Evolutionary conservation across 2,797 vertebrate genomes (phyloP).

Genomic region (Fringilla coelebs): DNA sequence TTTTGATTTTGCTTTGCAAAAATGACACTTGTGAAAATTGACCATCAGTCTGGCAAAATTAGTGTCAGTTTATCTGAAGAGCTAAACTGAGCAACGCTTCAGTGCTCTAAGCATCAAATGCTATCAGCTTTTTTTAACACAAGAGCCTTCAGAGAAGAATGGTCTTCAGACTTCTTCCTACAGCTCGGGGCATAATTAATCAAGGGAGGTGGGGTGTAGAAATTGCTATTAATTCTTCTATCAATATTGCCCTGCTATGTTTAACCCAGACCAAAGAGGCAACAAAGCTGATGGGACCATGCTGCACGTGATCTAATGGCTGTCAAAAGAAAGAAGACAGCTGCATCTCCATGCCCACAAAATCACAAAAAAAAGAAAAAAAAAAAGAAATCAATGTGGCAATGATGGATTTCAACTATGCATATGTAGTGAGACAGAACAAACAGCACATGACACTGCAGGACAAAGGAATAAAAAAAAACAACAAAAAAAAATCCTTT

Average conservation of each 20-base stretch:
- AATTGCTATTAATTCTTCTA: neutral
- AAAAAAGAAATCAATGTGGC: neutral
- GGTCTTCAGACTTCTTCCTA: neutral
- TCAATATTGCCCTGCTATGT: neutral
- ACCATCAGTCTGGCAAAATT: neutral
- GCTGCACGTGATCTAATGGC: neutral
- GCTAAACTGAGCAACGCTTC: neutral
- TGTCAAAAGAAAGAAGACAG: neutral
- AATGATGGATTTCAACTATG: neutral
- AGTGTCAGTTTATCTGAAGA: neutral
- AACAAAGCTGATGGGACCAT: neutral
- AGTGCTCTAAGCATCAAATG: neutral
- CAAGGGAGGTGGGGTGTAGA: neutral
- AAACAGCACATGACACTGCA: neutral
- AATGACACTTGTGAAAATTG: neutral
- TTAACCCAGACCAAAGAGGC: neutral
- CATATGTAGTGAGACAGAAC: neutral
- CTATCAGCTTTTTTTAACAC: neutral
- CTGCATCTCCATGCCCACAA: neutral
- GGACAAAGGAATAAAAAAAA: neutral
- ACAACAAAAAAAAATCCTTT: fast-evolving
- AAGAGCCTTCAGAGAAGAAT: neutral
- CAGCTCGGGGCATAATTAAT: neutral
- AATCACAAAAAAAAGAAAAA: neutral
- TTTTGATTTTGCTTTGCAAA: neutral